Evolutionary conservation across 2,113 vertebrate species (phyloP), one percentile per base, ranked within the genome.

Genomic region (Platichthys stellatus): DNA sequence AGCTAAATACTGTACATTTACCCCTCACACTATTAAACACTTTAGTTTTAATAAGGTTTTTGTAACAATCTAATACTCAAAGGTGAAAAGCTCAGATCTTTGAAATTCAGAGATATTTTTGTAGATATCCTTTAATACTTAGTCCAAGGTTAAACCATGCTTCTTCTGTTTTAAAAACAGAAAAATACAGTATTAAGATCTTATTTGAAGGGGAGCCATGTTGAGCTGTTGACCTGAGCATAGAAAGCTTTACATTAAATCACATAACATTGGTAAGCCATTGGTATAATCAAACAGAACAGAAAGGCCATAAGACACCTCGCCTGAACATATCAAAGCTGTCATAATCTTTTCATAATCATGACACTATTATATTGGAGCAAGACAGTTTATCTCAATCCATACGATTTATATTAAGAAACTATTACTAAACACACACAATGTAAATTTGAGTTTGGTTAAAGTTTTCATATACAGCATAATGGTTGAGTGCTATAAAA

Each of bases 171-270:
- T 86, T 73, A 80, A 91, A 95, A 91, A 85, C 85, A 90, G 85
- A 88, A 70, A 74, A 80, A 56, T 91, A 93, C 86, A 94, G 93
- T 96, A 94, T 91, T 95, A 94, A 94, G 96, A 96, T 90, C 90
- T 86, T 76, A 96, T 96, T 94, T 83, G 93, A 96, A 97, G 95
- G 92, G 90, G 95, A 98, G 96, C 88, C 95, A 95, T 96, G 81
- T 90, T 96, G 96, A 97, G 96, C 95, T 94, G 96, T 97, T 97
- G 96, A 98, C 97, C 98, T 99, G 98, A 99, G 98, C 98, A 97
- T 96, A 98, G 97, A 98, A 97, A 97, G 97, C 96, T 97, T 97
- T 97, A 97, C 96, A 98, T 96, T 96, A 95, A 95, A 96, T 97
- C 95, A 93, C 95, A 95, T 96, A 95, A 96, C 96, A 97, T 98